Percentiles rank a stretch among this genome's conserved stretches.
These are phyloP conservation scores for Telmatherina bonti DNA, from an alignment of 2,797 vertebrate genomes.

Conservation along the genomic window DNA sequence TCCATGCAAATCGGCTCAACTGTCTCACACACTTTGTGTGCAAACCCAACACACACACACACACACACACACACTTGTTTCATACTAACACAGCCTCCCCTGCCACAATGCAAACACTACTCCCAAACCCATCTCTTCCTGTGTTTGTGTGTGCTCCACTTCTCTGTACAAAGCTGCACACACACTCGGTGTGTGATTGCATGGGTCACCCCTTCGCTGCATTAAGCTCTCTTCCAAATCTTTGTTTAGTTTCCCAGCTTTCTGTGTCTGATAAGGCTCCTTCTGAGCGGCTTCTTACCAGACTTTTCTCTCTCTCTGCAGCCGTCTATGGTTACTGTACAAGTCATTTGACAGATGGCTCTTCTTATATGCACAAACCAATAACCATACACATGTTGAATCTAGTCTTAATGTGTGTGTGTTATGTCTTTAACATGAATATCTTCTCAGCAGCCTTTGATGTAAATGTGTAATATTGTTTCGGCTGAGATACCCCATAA, in stretches of 20 bases:
- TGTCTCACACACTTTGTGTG: slow-evolving; percentile 34
- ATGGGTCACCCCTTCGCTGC: slow-evolving; percentile 54
- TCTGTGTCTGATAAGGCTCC: slow-evolving; percentile 56
- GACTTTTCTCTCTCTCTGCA: slow-evolving; percentile 10
- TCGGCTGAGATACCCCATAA: slow-evolving; percentile 60
- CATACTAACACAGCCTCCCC: slow-evolving; percentile 8
- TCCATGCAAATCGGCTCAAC: slow-evolving; percentile 52
- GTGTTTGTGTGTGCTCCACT: slow-evolving; percentile 53
- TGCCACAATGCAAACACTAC: slow-evolving; percentile 47
- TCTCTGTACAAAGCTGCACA: slow-evolving; percentile 41
- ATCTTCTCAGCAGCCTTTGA: slow-evolving; percentile 52
- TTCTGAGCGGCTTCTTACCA: slow-evolving; percentile 46
- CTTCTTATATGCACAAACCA: slow-evolving; percentile 4
- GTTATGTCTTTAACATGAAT: slow-evolving; percentile 56
- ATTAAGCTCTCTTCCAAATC: slow-evolving; percentile 55
- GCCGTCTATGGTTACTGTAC: slow-evolving; percentile 2
- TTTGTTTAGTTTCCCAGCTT: slow-evolving; percentile 68
- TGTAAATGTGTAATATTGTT: slow-evolving; percentile 74
- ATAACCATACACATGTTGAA: slow-evolving; percentile 33
- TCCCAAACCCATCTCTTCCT: slow-evolving; percentile 41
- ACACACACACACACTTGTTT: slow-evolving; percentile 23
- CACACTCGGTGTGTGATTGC: slow-evolving; percentile 45
- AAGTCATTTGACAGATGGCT: slow-evolving; percentile 9
- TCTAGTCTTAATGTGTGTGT: slow-evolving; percentile 29
- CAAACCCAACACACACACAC: slow-evolving; percentile 36